Conservation (phyloP, 1,140 invertebrate genomes). For the Phenacoccus solenopsis region DNA sequence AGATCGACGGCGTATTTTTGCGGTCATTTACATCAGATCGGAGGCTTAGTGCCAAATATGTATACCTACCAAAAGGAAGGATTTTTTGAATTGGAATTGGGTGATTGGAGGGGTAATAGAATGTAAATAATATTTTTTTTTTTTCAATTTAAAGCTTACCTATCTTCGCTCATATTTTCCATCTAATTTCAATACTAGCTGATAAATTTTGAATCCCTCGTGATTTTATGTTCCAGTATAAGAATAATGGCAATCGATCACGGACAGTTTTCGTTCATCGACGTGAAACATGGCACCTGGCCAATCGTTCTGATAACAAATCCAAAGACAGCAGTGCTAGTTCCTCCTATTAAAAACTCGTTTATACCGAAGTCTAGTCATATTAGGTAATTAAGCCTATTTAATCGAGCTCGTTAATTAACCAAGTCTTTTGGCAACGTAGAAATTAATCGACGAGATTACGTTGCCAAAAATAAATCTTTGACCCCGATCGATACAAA, state of each 20-base stretch:
- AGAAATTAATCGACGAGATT: neutral
- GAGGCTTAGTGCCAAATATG: conserved; percentile 66
- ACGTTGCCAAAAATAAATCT: neutral
- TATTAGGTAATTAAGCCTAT: conserved; percentile 1
- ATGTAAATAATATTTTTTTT: conserved; percentile 48
- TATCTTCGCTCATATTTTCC: too few relatives aligned
- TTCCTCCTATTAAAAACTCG: neutral
- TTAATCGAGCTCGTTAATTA: neutral
- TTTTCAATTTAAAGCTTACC: too few relatives aligned
- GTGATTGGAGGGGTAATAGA: conserved; percentile 87
- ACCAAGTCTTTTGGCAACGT: neutral
- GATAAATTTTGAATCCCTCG: neutral
- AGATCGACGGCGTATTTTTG: conserved; percentile 66
- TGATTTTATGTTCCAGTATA: conserved; percentile 40
- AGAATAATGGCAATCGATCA: conserved; percentile 74
- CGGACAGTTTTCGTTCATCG: conserved; percentile 77
- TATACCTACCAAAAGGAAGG: conserved; percentile 72
- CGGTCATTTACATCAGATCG: conserved; percentile 80
- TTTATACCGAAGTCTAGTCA: neutral
- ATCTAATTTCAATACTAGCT: too few relatives aligned
- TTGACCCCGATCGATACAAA: neutral
- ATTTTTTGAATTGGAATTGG: conserved; percentile 79
- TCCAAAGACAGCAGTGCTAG: conserved; percentile 47
- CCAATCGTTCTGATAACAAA: conserved; percentile 76
- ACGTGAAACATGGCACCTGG: conserved; percentile 62